Conservation (phyloP, 2,888 invertebrate genomes). For the Scaptomyza flava region DNA sequence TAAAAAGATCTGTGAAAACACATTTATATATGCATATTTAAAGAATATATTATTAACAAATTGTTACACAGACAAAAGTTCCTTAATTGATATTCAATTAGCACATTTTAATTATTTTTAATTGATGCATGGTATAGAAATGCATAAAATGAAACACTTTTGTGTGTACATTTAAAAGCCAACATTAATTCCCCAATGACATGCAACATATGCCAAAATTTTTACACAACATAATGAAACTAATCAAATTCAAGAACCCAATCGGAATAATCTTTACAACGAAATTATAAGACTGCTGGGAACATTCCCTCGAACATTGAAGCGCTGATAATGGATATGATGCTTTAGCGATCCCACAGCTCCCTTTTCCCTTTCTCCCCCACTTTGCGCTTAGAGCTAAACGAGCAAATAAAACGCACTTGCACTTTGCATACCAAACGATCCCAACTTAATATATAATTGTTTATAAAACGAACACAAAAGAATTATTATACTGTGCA, state of each 20-base stretch:
- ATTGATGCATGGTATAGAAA: neutral
- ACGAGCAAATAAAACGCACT: conserved; percentile 44
- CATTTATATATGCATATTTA: neutral
- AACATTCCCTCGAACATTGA: neutral
- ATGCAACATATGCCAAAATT: neutral
- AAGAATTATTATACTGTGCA: conserved; percentile 61
- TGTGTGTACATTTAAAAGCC: neutral
- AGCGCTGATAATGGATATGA: conserved; percentile 30
- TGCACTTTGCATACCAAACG: conserved; percentile 68
- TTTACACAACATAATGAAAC: neutral
- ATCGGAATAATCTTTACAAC: conserved; percentile 10
- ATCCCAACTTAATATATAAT: conserved; percentile 62
- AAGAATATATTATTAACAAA: neutral
- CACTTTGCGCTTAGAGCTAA: neutral
- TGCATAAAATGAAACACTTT: neutral
- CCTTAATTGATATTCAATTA: neutral
- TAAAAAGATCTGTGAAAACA: neutral
- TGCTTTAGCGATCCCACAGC: neutral
- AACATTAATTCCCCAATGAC: neutral
- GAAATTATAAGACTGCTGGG: neutral
- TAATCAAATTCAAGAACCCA: conserved; percentile 5
- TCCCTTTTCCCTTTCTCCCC: too few species aligned
- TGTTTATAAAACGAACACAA: conserved; percentile 68
- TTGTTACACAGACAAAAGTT: too few species aligned
- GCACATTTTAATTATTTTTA: neutral